Conservation (phyloP, 35 echinoderm and acorn worm species). For the Holothuria glaberrima region DNA sequence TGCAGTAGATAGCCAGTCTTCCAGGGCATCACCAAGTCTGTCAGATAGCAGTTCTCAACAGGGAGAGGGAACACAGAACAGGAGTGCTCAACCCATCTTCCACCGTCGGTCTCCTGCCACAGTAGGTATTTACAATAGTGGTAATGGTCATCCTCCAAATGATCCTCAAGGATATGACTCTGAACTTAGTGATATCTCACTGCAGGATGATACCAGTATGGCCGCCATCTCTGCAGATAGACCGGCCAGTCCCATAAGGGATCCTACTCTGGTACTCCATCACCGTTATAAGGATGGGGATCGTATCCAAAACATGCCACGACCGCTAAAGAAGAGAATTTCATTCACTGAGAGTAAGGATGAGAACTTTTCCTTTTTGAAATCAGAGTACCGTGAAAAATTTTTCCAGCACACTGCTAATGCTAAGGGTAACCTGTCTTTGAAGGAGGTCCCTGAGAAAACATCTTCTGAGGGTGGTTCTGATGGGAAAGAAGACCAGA, state of each 20-base stretch:
- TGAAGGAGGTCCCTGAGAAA: conserved; percentile 30
- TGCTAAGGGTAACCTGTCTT: conserved; percentile 8
- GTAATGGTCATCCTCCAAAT: not conserved
- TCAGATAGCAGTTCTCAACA: not conserved
- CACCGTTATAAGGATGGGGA: conserved; percentile 79
- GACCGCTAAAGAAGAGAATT: conserved; percentile 87
- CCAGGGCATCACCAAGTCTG: conserved; percentile 3
- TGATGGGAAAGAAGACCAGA: conserved; percentile 34
- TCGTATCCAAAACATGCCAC: conserved; percentile 91
- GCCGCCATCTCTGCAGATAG: conserved; percentile 67
- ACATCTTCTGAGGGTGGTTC: not conserved
- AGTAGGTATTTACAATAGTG: conserved; percentile 77
- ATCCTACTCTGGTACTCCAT: conserved; percentile 74
- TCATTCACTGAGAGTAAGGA: conserved; percentile 94
- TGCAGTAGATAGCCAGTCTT: conserved; percentile 10
- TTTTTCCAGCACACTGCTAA: conserved; percentile 51
- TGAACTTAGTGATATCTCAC: conserved; percentile 37
- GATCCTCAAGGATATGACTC: conserved; percentile 14
- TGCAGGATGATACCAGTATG: conserved; percentile 54
- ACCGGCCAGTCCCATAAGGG: conserved; percentile 83
- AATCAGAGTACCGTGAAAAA: conserved; percentile 59
- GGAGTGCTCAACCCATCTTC: not conserved
- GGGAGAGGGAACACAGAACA: not conserved
- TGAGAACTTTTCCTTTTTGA: conserved; percentile 78
- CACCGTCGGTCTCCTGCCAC: conserved; percentile 81